These are phyloP conservation scores for Dromococcyx pavoninus DNA, from an alignment of 2,797 vertebrate genomes.

Conservation along the genomic window DNA sequence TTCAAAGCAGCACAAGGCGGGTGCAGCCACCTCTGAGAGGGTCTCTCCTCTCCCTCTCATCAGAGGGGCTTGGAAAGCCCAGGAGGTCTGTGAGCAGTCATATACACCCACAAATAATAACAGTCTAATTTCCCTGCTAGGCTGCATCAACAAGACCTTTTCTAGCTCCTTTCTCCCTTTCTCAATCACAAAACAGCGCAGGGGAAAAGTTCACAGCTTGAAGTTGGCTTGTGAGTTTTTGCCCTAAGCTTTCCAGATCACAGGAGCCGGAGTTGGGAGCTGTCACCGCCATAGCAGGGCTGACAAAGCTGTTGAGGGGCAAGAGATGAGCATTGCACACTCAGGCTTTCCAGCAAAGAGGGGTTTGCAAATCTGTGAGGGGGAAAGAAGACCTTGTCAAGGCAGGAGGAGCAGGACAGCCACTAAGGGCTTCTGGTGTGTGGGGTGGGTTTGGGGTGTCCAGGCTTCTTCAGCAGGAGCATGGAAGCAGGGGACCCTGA, in stretches of 20 bases:
- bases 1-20: neutral
- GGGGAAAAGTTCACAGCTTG: neutral
- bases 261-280: neutral
- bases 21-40: neutral
- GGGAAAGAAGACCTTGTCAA: neutral
- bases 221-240: neutral
- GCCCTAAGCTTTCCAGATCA: neutral
- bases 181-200: neutral
- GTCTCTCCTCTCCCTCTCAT: neutral
- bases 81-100: neutral
- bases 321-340: neutral
- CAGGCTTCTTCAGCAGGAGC: neutral
- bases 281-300: neutral
- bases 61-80: neutral
- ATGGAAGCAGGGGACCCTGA: neutral
- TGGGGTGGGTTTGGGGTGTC: too few relatives aligned
- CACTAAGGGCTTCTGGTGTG: too few relatives aligned
- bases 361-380: neutral
- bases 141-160: neutral
- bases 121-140: neutral
- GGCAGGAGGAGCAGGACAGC: neutral
- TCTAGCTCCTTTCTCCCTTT: neutral
- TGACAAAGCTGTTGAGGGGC: constrained; percentile 18
- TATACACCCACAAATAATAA: neutral
- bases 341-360: neutral